These are phyloP conservation scores for Pteruthius melanotis DNA, from an alignment of 2,113 vertebrate genomes.

Conservation along the genomic window DNA sequence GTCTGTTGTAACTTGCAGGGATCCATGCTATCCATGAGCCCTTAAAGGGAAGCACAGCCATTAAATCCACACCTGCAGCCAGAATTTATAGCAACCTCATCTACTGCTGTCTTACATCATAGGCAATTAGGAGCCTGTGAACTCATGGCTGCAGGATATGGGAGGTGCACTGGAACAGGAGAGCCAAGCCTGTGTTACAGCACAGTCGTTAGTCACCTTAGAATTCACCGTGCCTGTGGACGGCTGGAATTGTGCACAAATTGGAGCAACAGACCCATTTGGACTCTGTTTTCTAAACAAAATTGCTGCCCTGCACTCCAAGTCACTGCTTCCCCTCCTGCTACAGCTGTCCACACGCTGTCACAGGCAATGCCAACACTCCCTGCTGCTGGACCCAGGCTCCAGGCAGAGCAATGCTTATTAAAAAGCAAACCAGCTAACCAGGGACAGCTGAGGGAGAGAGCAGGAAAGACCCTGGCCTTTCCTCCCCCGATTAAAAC, in stretches of 20 bases:
- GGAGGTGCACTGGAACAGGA: background rate
- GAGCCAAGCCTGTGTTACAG: background rate
- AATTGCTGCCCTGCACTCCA: background rate
- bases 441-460: slow-evolving; percentile 12
- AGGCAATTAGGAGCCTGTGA: slow-evolving; percentile 52
- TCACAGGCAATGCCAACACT: background rate
- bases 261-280: background rate
- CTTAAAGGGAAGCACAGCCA: slow-evolving; percentile 46
- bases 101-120: slow-evolving; percentile 53
- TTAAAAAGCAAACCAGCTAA: background rate
- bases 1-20: slow-evolving; percentile 50
- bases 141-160: slow-evolving; percentile 55
- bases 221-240: background rate
- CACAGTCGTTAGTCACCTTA: background rate
- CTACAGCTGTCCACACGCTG: background rate
- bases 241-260: background rate
- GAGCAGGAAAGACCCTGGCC: background rate
- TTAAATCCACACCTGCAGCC: slow-evolving; percentile 67
- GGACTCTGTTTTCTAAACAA: background rate
- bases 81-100: slow-evolving; percentile 59
- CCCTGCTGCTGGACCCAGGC: background rate
- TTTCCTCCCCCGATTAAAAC: background rate
- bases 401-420: background rate
- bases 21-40: slow-evolving; percentile 13
- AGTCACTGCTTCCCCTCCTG: background rate